Evolutionary conservation across 2,888 invertebrate species (phyloP).

Genomic region (Latrodectus elegans): DNA sequence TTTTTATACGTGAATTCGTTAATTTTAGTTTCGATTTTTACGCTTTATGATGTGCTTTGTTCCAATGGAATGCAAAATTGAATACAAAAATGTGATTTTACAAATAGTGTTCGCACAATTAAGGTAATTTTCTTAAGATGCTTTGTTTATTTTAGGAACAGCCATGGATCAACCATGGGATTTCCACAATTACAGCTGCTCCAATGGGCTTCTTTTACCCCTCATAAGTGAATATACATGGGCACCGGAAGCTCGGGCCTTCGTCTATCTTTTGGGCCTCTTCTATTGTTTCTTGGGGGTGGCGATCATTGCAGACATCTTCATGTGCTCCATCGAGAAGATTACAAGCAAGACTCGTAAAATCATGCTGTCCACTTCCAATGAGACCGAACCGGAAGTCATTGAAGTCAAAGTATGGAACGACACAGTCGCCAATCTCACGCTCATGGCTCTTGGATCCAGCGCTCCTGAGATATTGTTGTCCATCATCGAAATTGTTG

Average conservation of each 20-base stretch:
- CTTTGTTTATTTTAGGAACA: neutral
- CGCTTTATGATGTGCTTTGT: no score
- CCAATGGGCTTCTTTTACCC: slow-evolving; percentile 76
- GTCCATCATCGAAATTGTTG: slow-evolving; percentile 73
- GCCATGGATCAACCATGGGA: neutral
- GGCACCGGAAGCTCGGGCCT: slow-evolving; percentile 75
- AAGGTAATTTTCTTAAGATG: no score
- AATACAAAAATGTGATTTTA: no score
- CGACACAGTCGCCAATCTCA: slow-evolving; percentile 79
- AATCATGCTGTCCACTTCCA: slow-evolving; percentile 73
- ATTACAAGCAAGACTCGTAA: slow-evolving; percentile 78
- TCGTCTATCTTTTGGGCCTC: slow-evolving; percentile 77
- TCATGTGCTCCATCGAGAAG: slow-evolving; percentile 79
- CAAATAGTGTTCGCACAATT: no score
- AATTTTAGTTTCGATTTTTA: no score
- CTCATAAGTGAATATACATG: slow-evolving; percentile 77
- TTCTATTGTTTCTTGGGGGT: slow-evolving; percentile 79
- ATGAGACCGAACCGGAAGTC: slow-evolving; percentile 76
- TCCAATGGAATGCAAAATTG: no score
- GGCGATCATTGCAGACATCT: slow-evolving; percentile 79
- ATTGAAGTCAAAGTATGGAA: slow-evolving; percentile 78
- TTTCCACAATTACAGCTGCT: slow-evolving; percentile 34
- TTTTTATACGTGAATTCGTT: no score
- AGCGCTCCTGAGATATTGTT: slow-evolving; percentile 79
- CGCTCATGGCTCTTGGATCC: slow-evolving; percentile 79